Percentiles rank a stretch among this genome's conserved stretches.
These are phyloP conservation scores for Drosophila diplacantha DNA, from an alignment of 2,888 invertebrate species.

Conservation along the genomic window DNA sequence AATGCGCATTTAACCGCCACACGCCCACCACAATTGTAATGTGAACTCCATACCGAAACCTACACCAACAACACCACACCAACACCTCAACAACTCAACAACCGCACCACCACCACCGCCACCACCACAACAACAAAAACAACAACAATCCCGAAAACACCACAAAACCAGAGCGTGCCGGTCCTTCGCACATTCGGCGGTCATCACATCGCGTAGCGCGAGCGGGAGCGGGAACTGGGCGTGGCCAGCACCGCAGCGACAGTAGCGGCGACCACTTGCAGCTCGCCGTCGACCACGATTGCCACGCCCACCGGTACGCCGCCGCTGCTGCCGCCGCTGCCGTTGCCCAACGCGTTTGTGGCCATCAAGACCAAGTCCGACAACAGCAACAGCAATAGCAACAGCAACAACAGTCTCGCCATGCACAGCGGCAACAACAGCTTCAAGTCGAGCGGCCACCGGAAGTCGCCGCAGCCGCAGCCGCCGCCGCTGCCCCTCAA, in stretches of 20 bases:
- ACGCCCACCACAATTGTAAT: constrained; percentile 49
- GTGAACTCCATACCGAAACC: constrained; percentile 37
- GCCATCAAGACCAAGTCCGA: constrained; percentile 68
- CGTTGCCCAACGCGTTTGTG: constrained; percentile 72
- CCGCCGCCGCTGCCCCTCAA: constrained; percentile 70
- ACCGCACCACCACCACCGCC: constrained; percentile 22
- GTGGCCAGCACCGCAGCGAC: constrained; percentile 58
- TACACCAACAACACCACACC: constrained; percentile 33
- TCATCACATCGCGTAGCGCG: constrained; percentile 79
- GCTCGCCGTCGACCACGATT: constrained; percentile 59
- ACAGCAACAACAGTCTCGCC: constrained; percentile 58
- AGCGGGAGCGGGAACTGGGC: constrained; percentile 76
- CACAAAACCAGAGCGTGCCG: constrained; percentile 76
- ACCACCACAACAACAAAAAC: constrained; percentile 24
- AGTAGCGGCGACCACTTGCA: constrained; percentile 54
- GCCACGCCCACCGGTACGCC: constrained; percentile 73
- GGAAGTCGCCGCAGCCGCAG: constrained; percentile 59
- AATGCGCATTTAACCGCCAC: constrained; percentile 51
- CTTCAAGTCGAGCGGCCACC: constrained; percentile 63
- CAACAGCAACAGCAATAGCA: constrained; percentile 46
- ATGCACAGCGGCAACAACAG: constrained; percentile 65
- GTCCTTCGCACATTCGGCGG: constrained; percentile 79
- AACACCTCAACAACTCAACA: constrained; percentile 29
- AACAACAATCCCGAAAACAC: constrained; percentile 30
- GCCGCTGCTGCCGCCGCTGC: constrained; percentile 72